Base-by-base conservation (phyloP, 2,888 invertebrate genomes). In the Amphipoea oculea region DNA sequence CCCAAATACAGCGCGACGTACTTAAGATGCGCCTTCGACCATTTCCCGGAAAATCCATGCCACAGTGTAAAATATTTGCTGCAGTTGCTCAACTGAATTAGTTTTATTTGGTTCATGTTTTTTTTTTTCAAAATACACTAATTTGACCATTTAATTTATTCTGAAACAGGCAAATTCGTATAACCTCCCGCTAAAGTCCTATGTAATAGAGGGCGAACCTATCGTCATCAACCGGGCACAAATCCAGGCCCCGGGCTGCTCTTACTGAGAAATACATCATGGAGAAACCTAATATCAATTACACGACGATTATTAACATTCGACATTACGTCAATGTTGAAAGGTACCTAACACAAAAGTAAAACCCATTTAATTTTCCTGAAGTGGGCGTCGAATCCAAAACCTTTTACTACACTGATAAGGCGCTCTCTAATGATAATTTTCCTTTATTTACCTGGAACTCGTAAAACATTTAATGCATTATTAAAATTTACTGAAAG, bases 381-480 rank as follows among this genome's bases (percentile, higher is more conserved):
- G 40, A 54, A 12, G 20, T 48, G 57, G 29, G 17, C 9, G 17
- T 62, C 20, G 9, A 51, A 60, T 23, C 3, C 29, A 42, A 72
- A 66, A 51, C 6, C 14, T 42, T 80, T 65, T 0, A 40, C 45
- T 29, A 40, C 29, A 51, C 20, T 45, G 42, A 45, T 54, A 54
- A 29, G 23, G 23, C 29, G 6, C 12, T 23, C 12, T 57, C 14
- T 57, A 45, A 45, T 40, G 9, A n/a, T 65, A 65, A 75, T 40
- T 68, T 74, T n/a, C 17, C 42, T 40, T 60, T 51, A 65, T 70
- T 65, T 68, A 62, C 29, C 7, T 6, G 62, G n/a, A 48, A 62
- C 17, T 51, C n/a, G 29, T 36, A 60, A 73, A 62, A 65, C 14
- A 29, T 60, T 51, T 14, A 11, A 23, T 67, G 45, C 45, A 20